phyloP scores from a whole-genome alignment of 2,797 vertebrate genomes.

The Todus mexicanus region DNA sequence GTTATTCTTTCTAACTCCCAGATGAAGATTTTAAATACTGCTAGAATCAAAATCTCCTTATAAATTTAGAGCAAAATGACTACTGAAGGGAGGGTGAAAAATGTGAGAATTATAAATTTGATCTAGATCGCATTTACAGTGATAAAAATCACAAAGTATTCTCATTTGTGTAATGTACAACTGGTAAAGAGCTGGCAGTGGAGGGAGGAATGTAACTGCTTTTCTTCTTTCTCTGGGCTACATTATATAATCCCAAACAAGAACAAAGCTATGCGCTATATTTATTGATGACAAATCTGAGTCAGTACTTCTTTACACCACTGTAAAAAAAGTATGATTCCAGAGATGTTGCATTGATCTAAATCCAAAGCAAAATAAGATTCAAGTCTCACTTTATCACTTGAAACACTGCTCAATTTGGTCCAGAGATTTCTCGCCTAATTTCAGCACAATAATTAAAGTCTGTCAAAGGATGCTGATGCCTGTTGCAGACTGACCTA shows the following conservation, averaged over 20 bases:
- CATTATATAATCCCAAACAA: not conserved
- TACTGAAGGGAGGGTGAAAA: not conserved
- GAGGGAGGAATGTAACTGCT: not conserved
- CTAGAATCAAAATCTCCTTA: not conserved
- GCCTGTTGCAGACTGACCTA: not conserved
- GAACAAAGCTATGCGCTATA: not conserved
- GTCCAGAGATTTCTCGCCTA: not conserved
- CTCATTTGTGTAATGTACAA: not conserved
- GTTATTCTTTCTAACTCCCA: not conserved
- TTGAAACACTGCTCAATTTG: not conserved
- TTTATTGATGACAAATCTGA: slow-evolving; percentile 17
- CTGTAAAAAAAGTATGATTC: not conserved
- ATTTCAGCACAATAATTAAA: not conserved
- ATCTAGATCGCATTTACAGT: not conserved
- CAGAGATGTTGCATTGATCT: not conserved
- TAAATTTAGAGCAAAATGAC: not conserved
- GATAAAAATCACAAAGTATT: not conserved
- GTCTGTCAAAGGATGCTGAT: not conserved
- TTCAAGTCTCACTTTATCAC: not conserved
- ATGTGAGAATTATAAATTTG: not conserved
- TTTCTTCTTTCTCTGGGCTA: not conserved
- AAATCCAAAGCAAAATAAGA: not conserved
- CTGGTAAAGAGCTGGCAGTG: not conserved
- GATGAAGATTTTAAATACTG: not conserved
- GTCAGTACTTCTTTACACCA: not conserved